Conservation (phyloP, 1,140 invertebrate species). For the Ditylenchus dipsaci region DNA sequence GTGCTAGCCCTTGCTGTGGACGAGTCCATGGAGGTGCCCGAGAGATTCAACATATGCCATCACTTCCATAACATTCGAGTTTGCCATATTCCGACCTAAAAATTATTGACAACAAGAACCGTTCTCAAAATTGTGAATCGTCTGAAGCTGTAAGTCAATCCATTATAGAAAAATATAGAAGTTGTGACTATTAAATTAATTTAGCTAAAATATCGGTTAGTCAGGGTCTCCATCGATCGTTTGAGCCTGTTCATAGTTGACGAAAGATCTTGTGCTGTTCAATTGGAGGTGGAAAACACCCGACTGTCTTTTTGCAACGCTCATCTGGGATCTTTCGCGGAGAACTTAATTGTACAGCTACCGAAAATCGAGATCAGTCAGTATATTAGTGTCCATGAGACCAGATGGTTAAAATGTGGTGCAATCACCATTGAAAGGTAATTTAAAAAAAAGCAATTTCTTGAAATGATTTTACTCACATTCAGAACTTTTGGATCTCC, state of each 20-base stretch:
- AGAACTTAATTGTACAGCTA: slow-evolving; percentile 36
- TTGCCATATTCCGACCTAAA: slow-evolving; percentile 72
- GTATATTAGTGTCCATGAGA: slow-evolving; percentile 15
- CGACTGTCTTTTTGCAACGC: slow-evolving; percentile 45
- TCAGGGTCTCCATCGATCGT: slow-evolving; percentile 80
- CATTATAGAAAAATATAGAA: not conserved
- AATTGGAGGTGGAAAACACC: slow-evolving; percentile 69
- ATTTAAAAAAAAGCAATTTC: slow-evolving; percentile 78
- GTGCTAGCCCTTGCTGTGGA: slow-evolving; percentile 80
- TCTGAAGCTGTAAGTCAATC: slow-evolving; percentile 25
- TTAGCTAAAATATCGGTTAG: slow-evolving; percentile 85
- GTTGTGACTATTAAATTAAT: slow-evolving; percentile 60
- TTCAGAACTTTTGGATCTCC: slow-evolving; percentile 25
- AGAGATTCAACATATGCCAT: slow-evolving; percentile 74
- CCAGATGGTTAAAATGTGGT: slow-evolving; percentile 82
- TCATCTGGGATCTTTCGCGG: slow-evolving; percentile 37
- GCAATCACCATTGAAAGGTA: slow-evolving; percentile 79
- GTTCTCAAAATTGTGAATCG: slow-evolving; percentile 74
- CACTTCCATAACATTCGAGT: slow-evolving; percentile 74
- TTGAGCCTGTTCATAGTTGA: slow-evolving; percentile 86
- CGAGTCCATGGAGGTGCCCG: slow-evolving; percentile 76
- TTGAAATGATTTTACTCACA: not conserved
- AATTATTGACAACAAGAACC: slow-evolving; percentile 64
- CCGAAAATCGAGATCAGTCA: slow-evolving; percentile 26
- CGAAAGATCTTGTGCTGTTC: slow-evolving; percentile 72